Conservation (phyloP, 2,888 invertebrate genomes). For the Stenoptilia bipunctidactyla region DNA sequence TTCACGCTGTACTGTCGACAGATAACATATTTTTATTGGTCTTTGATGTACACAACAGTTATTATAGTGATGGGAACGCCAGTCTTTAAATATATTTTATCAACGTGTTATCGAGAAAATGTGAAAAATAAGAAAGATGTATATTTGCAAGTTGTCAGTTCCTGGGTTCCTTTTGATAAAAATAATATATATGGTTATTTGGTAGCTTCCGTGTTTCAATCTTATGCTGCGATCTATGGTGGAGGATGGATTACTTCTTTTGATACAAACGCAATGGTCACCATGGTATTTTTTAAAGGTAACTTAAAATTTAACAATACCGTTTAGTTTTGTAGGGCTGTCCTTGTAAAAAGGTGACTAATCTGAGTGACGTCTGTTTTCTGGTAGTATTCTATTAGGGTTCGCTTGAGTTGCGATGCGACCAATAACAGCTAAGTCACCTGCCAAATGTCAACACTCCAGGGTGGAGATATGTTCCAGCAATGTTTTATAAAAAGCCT, state of each 20-base stretch:
- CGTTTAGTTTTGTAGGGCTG: no score
- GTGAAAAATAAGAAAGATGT: slow-evolving; percentile 34
- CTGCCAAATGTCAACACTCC: no score
- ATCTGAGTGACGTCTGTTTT: no score
- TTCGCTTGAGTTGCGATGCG: no score
- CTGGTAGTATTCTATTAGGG: no score
- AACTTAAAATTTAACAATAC: no score
- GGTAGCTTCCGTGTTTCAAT: slow-evolving; percentile 35
- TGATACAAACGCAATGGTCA: slow-evolving; percentile 48
- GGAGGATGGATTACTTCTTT: slow-evolving; percentile 57
- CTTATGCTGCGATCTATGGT: slow-evolving; percentile 45
- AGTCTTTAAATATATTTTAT: slow-evolving; percentile 32
- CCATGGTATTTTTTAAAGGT: slow-evolving; percentile 52
- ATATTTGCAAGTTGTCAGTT: slow-evolving; percentile 46
- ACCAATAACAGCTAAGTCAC: no score
- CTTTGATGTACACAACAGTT: slow-evolving; percentile 45
- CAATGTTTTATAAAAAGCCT: no score
- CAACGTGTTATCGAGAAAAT: slow-evolving; percentile 30
- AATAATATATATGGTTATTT: slow-evolving; percentile 30
- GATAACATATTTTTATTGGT: slow-evolving; percentile 46
- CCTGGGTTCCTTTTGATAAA: slow-evolving; percentile 56
- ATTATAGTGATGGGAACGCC: slow-evolving; percentile 40
- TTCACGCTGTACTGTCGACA: slow-evolving; percentile 45
- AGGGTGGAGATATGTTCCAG: no score
- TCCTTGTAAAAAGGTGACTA: no score